A percentile compares a stretch with the other conserved stretches of the same genome.
Evolutionary conservation across 2,113 vertebrate genomes (phyloP).

Genomic region (Mandrillus leucophaeus): DNA sequence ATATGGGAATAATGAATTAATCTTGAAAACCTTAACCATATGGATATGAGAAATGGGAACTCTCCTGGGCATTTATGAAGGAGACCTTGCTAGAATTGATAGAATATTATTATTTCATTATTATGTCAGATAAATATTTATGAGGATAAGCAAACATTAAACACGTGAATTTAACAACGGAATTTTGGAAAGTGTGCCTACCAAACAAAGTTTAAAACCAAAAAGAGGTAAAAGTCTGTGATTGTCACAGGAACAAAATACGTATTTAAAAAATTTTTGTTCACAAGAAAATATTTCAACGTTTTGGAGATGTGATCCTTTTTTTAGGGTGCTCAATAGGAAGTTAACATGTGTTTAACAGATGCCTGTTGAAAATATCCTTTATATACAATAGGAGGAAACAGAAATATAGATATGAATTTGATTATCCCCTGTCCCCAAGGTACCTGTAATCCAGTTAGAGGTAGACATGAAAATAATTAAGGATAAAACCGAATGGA

Average conservation of each 20-base stretch:
- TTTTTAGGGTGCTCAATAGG: neutral
- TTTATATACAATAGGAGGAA: neutral
- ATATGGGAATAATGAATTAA: neutral
- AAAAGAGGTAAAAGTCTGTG: neutral
- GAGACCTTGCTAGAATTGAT: neutral
- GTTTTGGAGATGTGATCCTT: neutral
- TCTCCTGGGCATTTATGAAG: neutral
- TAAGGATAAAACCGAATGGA: neutral
- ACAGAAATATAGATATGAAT: neutral
- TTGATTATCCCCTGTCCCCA: neutral
- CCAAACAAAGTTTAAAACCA: neutral
- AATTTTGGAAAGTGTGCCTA: neutral
- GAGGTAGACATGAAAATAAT: neutral
- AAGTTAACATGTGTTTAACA: neutral
- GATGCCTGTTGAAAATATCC: neutral
- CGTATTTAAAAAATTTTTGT: neutral
- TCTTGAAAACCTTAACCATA: neutral
- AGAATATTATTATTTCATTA: neutral
- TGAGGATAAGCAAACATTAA: neutral
- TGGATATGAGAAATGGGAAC: neutral
- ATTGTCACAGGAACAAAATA: neutral
- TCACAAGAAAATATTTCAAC: neutral
- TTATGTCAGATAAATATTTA: neutral
- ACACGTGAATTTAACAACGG: neutral
- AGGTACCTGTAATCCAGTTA: neutral